phyloP scores from a whole-genome alignment of 1,140 invertebrate species.

The Gyrodactylus salaris region DNA sequence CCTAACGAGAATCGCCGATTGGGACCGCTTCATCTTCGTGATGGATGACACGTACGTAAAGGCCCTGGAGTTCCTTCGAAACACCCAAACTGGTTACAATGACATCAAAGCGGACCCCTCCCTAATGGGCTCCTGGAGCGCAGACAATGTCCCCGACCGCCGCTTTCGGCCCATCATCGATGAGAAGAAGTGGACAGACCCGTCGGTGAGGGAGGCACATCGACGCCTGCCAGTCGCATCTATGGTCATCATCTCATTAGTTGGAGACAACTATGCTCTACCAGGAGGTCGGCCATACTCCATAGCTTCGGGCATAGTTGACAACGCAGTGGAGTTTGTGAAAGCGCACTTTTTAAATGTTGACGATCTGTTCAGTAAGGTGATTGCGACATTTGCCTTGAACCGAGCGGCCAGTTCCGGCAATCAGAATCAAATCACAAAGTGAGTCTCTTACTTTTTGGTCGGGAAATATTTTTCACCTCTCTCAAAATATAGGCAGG shows the following conservation, averaged over 20 bases:
- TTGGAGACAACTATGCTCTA: background rate
- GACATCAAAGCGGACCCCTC: background rate
- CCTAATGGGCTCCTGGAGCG: background rate
- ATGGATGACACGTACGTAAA: background rate
- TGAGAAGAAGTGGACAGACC: background rate
- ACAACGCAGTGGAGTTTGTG: background rate
- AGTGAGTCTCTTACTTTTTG: background rate
- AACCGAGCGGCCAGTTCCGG: background rate
- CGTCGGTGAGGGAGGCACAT: background rate
- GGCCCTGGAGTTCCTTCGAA: background rate
- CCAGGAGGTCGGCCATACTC: background rate
- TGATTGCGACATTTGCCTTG: constrained; percentile 1
- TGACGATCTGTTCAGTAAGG: background rate
- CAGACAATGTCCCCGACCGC: background rate
- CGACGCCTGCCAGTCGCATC: constrained; percentile 2
- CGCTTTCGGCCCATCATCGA: background rate
- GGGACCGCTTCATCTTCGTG: constrained; percentile 9
- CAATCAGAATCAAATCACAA: background rate
- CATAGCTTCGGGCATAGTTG: background rate
- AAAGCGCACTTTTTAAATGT: background rate
- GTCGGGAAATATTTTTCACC: background rate
- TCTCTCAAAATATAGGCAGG: too few relatives aligned
- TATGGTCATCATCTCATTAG: constrained; percentile 1
- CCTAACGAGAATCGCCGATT: constrained; percentile 14
- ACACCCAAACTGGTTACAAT: background rate